Percentiles rank a stretch among this genome's conserved stretches.
Conservation (phyloP, 2,797 vertebrate genomes). For the Pseudocheirus occidentalis region DNA sequence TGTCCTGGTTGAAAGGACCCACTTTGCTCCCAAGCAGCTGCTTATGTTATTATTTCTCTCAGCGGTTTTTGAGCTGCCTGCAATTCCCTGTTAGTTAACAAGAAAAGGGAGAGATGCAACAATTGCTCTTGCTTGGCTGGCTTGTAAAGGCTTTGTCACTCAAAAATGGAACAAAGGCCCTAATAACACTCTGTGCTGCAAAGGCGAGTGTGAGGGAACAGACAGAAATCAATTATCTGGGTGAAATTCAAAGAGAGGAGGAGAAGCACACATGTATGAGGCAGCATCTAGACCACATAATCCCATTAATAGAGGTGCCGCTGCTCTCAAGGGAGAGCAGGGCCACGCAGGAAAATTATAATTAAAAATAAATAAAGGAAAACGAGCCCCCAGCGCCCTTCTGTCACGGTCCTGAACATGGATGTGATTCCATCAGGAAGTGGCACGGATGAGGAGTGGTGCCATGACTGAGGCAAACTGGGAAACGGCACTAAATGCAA, state of each 20-base stretch:
- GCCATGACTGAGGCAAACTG: not conserved
- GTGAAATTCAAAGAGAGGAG: slow-evolving; percentile 79
- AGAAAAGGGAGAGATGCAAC: slow-evolving; percentile 84
- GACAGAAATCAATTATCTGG: slow-evolving; percentile 86
- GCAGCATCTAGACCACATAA: slow-evolving; percentile 79
- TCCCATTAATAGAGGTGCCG: slow-evolving; percentile 79
- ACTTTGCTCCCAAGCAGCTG: slow-evolving; percentile 75
- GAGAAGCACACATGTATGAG: slow-evolving; percentile 35
- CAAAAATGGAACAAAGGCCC: slow-evolving; percentile 84
- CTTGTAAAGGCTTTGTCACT: slow-evolving; percentile 84
- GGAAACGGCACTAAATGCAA: not conserved
- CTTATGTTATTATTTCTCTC: slow-evolving; percentile 77
- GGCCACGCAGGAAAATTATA: slow-evolving; percentile 76
- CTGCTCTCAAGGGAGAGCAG: slow-evolving; percentile 65
- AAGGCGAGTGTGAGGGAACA: slow-evolving; percentile 83
- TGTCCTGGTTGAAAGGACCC: slow-evolving; percentile 74
- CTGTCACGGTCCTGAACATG: not conserved
- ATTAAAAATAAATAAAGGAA: slow-evolving; percentile 85
- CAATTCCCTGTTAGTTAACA: slow-evolving; percentile 84
- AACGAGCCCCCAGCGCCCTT: slow-evolving; percentile 60
- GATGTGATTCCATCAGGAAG: not conserved
- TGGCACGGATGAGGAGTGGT: not conserved
- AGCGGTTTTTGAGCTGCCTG: slow-evolving; percentile 73
- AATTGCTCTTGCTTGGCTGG: slow-evolving; percentile 84
- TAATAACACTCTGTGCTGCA: slow-evolving; percentile 82